A percentile compares a stretch with the other conserved stretches of the same genome.
Conservation (phyloP, 1,140 invertebrate species). For the Diachasma alloeum region DNA sequence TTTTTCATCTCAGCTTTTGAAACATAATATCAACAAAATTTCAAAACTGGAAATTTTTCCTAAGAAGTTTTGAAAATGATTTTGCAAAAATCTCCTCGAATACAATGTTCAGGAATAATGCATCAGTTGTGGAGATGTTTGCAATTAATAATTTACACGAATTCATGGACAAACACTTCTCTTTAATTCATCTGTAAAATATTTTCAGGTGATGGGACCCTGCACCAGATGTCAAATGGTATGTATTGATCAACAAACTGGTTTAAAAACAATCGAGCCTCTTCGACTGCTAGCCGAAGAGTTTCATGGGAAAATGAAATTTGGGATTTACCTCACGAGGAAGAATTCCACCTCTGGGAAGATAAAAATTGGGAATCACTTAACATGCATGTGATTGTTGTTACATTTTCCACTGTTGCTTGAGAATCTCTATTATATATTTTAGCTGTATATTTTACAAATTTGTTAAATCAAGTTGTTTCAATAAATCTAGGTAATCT, state of each 20-base stretch:
- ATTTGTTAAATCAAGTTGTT: not conserved
- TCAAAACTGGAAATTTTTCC: no score
- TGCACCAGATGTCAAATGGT: slow-evolving; percentile 95
- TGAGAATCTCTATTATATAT: not conserved
- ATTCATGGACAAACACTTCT: no score
- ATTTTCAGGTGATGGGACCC: slow-evolving; percentile 73
- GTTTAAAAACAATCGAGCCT: slow-evolving; percentile 82
- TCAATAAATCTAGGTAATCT: not conserved
- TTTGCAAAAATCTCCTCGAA: no score
- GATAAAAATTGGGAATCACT: slow-evolving; percentile 50
- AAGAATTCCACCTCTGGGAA: slow-evolving; percentile 29
- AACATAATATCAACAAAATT: no score
- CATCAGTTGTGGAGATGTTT: no score
- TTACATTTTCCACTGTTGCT: not conserved
- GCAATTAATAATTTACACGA: no score
- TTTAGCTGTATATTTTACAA: not conserved
- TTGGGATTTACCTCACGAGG: slow-evolving; percentile 76
- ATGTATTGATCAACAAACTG: slow-evolving; percentile 87
- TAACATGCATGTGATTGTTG: slow-evolving; percentile 11
- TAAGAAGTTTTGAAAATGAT: no score
- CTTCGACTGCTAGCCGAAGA: slow-evolving; percentile 80
- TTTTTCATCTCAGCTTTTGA: no score
- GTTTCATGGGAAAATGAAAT: slow-evolving; percentile 78
- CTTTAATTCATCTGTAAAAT: not conserved
- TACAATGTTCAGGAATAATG: not conserved